Conservation (phyloP, 2,888 invertebrate genomes). For the Odontothrips loti region DNA sequence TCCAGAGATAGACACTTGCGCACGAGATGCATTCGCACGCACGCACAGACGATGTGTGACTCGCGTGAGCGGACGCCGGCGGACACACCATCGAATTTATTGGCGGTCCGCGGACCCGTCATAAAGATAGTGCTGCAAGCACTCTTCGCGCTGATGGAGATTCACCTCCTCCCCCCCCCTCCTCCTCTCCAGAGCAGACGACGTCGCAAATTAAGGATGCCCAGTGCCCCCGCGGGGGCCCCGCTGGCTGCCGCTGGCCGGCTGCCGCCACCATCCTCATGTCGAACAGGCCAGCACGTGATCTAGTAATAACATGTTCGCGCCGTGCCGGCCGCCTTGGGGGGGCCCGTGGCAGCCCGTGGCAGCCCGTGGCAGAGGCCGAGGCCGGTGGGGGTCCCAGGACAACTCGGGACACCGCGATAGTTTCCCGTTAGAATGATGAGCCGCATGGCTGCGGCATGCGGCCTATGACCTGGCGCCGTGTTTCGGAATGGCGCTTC, state of each 20-base stretch:
- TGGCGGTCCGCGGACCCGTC: not conserved
- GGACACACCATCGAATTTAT: not conserved
- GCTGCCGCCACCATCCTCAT: not conserved
- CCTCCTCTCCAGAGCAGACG: not conserved
- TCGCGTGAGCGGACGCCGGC: not conserved
- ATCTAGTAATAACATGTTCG: slow-evolving; percentile 5
- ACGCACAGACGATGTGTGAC: not conserved
- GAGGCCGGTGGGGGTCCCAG: not conserved
- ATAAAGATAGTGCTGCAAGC: not conserved
- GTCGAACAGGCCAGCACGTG: slow-evolving; percentile 5
- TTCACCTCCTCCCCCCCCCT: not conserved
- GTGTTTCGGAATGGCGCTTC: too few relatives aligned
- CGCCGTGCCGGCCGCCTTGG: not conserved
- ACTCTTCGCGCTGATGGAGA: not conserved
- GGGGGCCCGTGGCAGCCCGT: not conserved
- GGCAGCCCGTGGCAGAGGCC: not conserved
- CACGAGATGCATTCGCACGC: not conserved
- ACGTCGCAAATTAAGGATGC: not conserved
- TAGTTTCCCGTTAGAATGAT: too few relatives aligned
- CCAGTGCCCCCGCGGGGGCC: not conserved
- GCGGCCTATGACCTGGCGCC: too few relatives aligned
- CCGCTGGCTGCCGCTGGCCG: not conserved
- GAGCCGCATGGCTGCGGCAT: too few relatives aligned
- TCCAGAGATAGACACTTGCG: not conserved
- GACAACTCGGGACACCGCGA: too few relatives aligned